Base-by-base conservation (phyloP, 1,140 invertebrate genomes). In the Orius laevigatus region DNA sequence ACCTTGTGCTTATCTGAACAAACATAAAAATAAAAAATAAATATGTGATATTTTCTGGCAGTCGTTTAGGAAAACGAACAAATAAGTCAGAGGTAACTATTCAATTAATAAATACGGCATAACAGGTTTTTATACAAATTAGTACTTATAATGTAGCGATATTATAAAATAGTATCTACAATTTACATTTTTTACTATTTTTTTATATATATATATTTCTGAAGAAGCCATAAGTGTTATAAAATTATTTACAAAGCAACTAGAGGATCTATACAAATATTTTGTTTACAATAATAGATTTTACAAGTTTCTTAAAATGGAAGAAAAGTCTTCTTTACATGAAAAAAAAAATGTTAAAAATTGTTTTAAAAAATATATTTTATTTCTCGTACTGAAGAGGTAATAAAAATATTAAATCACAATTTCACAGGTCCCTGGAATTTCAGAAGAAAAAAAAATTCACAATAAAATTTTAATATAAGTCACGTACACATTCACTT, bases 1-100 rank as follows among this genome's bases (percentile, higher is more conserved):
- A 46, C 44, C 44, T 46, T 46, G 44, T 46, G 44, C 44, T 46
- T 34, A 25, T 25, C 25, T 2, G 19, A 34, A 46, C 44, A 34
- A 34, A 34, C 31, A 33, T 46, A 46, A 34, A 34, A 15, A 12
- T 31, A 32, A 14, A 46, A 16, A 46, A 16, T 34, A 8, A 34
- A 25, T 25, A 20, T 25, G 14, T 33, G 15, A 31, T 34, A 33
- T 46, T 46, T 41, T 15, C 16, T 2, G 15, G n/a, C 11, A 11
- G 11, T 15, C 2, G 2, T 16, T 18, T n/a, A 2, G 38, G 12
- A 25, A 25, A 25, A 25, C 39, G 16, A 10, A 19, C 15, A 41
- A 16, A 18, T 18, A 41, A 8, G 20, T 16, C 39, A 41, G 39
- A 10, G 35, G 32, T 15, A 45, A 45, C 19, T 25, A 44, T 19